Base-by-base conservation (phyloP, 2,888 invertebrate genomes). In the Ennomos erosarius region DNA sequence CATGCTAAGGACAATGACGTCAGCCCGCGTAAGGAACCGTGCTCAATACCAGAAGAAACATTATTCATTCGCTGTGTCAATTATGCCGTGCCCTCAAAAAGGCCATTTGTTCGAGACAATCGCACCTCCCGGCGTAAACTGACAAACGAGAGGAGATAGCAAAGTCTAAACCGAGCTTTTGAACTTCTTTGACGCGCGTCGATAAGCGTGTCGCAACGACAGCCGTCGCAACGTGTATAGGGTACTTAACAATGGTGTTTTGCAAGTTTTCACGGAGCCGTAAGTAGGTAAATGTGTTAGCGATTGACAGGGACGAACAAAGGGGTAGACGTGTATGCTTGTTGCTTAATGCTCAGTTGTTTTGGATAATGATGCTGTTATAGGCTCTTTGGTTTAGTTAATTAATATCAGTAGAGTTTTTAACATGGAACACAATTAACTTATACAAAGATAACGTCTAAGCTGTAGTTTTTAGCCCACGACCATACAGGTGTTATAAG, bases 241-340 rank as follows among this genome's bases (percentile, higher is more conserved):
- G 66, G 75, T 55, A 47, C 65, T 74, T 73, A 55, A 90, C 90
- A 91, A 90, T 85, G 76, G 74, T 86, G 84, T 89, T 90, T 89
- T 84, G 85, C 87, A 89, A 90, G 90, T 92, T 91, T 91, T 90
- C 90, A 89, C 83, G 81, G 79, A 82, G 75, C 78, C 74, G 66
- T 85, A 90, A 90, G 88, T 90, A 80, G 90, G 91, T 91, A 87
- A 90, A 90, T 90, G 89, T 90, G 91, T 85, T 90, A 88, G 76
- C 88, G 84, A 90, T 90, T 82, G 88, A 85, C 81, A 77, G 82
- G 81, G 82, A 59, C 75, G 73, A 69, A 84, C 84, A 86, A 88
- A 81, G 69, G 82, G 59, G 65, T 60, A 70, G 56, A 46, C 37
- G 47, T 13, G 53, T 6, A 26, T 3, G 2, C 37, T 38, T 46